These are phyloP conservation scores for Acrocephalus kingi DNA, from an alignment of 2,113 vertebrate genomes.

Conservation along the genomic window DNA sequence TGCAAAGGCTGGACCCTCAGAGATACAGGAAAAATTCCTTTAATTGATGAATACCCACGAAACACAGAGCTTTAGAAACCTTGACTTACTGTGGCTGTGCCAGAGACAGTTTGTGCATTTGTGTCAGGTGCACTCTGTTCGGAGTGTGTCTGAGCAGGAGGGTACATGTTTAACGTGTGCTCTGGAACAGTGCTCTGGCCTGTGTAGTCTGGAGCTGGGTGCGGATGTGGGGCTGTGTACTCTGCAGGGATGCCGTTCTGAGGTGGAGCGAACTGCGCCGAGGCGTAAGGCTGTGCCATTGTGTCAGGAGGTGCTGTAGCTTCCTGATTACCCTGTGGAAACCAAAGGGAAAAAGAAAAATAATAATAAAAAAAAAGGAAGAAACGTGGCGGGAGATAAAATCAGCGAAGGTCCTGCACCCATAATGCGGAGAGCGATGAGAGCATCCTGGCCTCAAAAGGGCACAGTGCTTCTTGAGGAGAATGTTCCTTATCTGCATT, in stretches of 20 bases:
- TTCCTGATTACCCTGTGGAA: slow-evolving; percentile 93
- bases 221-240: slow-evolving; percentile 88
- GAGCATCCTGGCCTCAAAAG: not conserved
- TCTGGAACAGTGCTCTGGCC: slow-evolving; percentile 87
- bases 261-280: slow-evolving; percentile 89
- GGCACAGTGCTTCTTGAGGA: not conserved
- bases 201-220: slow-evolving; percentile 88
- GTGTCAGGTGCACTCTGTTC: slow-evolving; percentile 86
- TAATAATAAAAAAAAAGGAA: not conserved
- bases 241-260: slow-evolving; percentile 92
- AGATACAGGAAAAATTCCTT: too few relatives aligned
- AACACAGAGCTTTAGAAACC: not conserved
- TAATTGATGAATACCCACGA: not conserved
- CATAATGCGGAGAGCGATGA: accelerated
- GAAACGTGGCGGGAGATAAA: not conserved
- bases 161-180: slow-evolving; percentile 93
- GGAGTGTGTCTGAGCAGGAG: slow-evolving; percentile 88
- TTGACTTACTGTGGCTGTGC: slow-evolving; percentile 94
- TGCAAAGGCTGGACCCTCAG: too few relatives aligned
- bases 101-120: slow-evolving; percentile 88
- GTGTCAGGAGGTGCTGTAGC: slow-evolving; percentile 91
- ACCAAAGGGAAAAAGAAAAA: not conserved
- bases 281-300: slow-evolving; percentile 94
- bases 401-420: not conserved
- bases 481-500: not conserved